Evolutionary conservation across 2,113 vertebrate species (phyloP).

Genomic region (Callipepla squamata): DNA sequence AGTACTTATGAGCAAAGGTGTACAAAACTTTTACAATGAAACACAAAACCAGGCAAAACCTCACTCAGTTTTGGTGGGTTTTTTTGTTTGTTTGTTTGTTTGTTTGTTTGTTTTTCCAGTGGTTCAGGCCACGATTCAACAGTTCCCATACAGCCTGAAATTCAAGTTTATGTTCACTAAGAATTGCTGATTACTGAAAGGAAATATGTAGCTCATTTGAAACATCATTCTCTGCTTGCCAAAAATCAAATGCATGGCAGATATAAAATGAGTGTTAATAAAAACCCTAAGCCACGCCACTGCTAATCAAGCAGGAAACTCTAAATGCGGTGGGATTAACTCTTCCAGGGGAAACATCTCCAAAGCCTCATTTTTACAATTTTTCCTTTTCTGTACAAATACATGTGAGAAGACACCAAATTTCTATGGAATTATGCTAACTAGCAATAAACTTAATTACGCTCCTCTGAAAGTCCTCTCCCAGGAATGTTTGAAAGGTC

Average conservation of each 20-base stretch:
- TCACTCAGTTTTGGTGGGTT: background rate
- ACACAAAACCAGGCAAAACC: background rate
- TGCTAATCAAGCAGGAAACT: background rate
- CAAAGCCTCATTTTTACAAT: background rate
- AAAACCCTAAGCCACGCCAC: background rate
- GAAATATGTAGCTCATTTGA: background rate
- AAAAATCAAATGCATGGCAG: background rate
- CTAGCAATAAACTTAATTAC: background rate
- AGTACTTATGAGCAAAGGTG: background rate
- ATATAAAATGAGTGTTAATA: background rate
- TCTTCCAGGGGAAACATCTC: background rate
- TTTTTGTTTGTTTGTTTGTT: background rate
- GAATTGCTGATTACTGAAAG: background rate
- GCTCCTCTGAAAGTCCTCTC: background rate
- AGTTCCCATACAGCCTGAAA: background rate
- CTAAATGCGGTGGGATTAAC: background rate
- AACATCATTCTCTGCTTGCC: background rate
- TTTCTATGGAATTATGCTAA: background rate
- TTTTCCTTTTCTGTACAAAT: background rate
- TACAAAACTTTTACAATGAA: background rate
- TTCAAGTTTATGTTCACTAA: background rate
- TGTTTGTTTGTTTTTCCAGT: background rate
- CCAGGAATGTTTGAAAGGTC: slow-evolving; percentile 1
- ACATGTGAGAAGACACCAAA: background rate
- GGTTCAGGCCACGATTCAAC: no score